phyloP scores from a whole-genome alignment of 2,888 invertebrate species.

The Hirtodrosophila trivittata region DNA sequence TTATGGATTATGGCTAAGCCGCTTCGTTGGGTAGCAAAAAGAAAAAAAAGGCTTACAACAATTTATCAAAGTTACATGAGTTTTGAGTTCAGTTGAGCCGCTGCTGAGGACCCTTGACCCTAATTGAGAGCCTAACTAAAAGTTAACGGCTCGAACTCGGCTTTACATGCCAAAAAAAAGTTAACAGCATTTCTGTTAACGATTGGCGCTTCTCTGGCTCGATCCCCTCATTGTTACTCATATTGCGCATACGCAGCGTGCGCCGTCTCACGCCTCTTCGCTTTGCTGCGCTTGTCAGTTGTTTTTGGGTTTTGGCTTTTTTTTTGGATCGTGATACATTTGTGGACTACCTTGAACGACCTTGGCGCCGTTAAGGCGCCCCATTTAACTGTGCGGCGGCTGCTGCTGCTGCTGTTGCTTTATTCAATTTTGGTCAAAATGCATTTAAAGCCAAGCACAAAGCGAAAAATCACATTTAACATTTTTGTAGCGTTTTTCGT shows the following conservation, averaged over 20 bases:
- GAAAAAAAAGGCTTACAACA: too few species aligned
- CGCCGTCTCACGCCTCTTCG: constrained; percentile 26
- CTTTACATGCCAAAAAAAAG: too few species aligned
- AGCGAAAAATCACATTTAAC: constrained; percentile 50
- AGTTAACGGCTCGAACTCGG: too few species aligned
- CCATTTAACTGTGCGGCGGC: constrained; percentile 42
- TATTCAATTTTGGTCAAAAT: constrained; percentile 74
- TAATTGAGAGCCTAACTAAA: too few species aligned
- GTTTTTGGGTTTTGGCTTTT: not conserved
- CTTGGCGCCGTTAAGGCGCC: constrained; percentile 68
- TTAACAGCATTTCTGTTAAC: not conserved
- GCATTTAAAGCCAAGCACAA: constrained; percentile 51
- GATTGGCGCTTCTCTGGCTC: not conserved
- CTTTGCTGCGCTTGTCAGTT: constrained; percentile 13
- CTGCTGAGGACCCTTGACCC: too few species aligned
- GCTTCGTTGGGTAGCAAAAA: too few species aligned
- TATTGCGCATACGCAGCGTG: constrained; percentile 70
- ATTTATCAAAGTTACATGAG: too few species aligned
- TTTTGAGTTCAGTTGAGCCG: too few species aligned
- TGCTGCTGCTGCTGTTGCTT: constrained; percentile 18
- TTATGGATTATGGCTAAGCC: too few species aligned
- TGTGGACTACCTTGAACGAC: constrained; percentile 77
- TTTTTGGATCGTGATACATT: constrained; percentile 43
- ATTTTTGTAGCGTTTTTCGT: constrained; percentile 25
- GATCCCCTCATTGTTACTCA: constrained; percentile 16